phyloP scores from a whole-genome alignment of 2,888 invertebrate genomes.

The Vandiemenella viatica region DNA sequence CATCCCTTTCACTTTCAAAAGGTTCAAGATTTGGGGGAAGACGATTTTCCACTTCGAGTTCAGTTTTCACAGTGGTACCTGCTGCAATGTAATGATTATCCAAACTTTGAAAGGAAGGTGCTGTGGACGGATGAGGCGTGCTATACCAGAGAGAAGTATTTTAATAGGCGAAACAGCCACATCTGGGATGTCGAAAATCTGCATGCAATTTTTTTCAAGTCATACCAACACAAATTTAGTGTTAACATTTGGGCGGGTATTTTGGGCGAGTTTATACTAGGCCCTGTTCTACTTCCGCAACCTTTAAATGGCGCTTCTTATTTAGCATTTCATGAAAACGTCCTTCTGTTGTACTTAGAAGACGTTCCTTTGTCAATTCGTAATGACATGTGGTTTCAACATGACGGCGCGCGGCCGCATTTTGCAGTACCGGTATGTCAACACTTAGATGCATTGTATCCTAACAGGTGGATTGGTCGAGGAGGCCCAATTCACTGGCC shows the following conservation, averaged over 20 bases:
- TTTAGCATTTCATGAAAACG: conserved; percentile 5
- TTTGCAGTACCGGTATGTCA: conserved; percentile 2
- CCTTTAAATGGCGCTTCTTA: conserved; percentile 4
- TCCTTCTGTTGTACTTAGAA: conserved; percentile 7
- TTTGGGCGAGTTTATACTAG: conserved; percentile 8
- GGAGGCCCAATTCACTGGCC: conserved; percentile 11
- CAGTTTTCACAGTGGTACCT: not conserved
- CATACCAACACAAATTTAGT: not conserved
- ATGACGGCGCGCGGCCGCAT: conserved; percentile 13
- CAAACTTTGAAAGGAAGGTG: not conserved
- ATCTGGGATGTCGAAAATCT: not conserved
- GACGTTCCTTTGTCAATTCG: conserved; percentile 4
- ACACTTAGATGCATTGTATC: conserved; percentile 8
- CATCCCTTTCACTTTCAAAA: not conserved
- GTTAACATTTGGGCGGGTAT: conserved; percentile 12
- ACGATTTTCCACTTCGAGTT: not conserved
- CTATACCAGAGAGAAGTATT: not conserved
- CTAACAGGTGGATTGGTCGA: conserved; percentile 11
- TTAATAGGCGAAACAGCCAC: not conserved
- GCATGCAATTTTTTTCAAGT: not conserved
- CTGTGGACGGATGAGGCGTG: not conserved
- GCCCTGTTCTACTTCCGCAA: conserved; percentile 9
- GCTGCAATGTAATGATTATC: not conserved
- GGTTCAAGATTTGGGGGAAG: not conserved
- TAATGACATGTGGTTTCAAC: conserved; percentile 11